phyloP scores from a whole-genome alignment of 2,113 vertebrate species.

The Coturnix japonica region DNA sequence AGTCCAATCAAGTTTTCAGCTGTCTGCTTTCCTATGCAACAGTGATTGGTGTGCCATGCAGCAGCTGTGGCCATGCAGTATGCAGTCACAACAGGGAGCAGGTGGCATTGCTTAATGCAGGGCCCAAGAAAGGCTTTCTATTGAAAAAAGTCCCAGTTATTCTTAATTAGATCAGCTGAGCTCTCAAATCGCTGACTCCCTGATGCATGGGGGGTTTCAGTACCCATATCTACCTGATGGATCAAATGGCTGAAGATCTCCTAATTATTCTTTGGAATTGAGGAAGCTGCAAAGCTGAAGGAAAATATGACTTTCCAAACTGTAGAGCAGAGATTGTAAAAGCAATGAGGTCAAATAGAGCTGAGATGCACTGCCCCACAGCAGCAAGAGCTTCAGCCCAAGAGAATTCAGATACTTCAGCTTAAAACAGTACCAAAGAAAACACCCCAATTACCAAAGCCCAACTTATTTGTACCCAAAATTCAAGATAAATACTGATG shows the following conservation, averaged over 20 bases:
- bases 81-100: not conserved
- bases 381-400: not conserved
- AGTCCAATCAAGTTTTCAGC: not conserved
- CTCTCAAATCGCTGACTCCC: fast-evolving
- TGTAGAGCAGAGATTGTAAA: not conserved
- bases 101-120: not conserved
- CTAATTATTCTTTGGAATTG: not conserved
- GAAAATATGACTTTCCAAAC: not conserved
- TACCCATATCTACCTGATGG: not conserved
- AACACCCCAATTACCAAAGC: not conserved
- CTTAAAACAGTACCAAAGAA: not conserved
- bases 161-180: not conserved
- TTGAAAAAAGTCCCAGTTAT: not conserved
- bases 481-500: not conserved
- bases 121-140: not conserved
- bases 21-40: not conserved
- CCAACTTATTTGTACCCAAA: not conserved
- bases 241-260: not conserved
- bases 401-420: not conserved
- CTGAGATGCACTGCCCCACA: fast-evolving
- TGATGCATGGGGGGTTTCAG: not conserved
- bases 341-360: not conserved
- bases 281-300: not conserved
- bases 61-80: not conserved
- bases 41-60: not conserved